Evolutionary conservation across 2,888 invertebrate species (phyloP).

Genomic region (Eupithecia abbreviata): DNA sequence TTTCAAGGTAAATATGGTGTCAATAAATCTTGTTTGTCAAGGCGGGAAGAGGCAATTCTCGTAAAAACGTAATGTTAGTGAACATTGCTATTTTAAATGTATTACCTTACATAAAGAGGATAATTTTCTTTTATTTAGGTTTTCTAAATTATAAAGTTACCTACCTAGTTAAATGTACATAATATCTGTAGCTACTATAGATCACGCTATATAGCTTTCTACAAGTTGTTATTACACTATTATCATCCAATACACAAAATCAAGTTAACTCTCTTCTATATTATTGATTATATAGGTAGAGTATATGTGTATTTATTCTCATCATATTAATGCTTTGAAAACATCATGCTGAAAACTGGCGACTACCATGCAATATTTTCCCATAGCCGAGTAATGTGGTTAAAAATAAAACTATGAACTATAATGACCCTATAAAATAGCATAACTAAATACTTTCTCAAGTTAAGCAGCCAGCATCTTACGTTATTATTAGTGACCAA

Average conservation of each 20-base stretch:
- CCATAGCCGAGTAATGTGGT: not conserved
- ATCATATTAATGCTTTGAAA: not conserved
- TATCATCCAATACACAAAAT: not conserved
- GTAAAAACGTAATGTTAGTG: not conserved
- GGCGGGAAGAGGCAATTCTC: not conserved
- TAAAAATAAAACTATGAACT: too few relatives aligned
- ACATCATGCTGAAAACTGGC: not conserved
- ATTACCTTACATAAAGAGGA: not conserved
- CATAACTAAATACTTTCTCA: not conserved
- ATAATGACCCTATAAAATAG: not conserved
- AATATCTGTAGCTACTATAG: too few relatives aligned
- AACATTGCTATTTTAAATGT: not conserved
- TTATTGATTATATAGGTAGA: too few relatives aligned
- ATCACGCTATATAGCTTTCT: not conserved
- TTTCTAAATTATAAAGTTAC: not conserved
- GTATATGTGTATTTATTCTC: too few relatives aligned
- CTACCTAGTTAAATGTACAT: too few relatives aligned
- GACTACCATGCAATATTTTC: not conserved
- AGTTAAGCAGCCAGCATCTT: not conserved
- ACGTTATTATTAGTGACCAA: conserved; percentile 10
- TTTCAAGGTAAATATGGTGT: not conserved
- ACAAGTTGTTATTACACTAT: too few relatives aligned
- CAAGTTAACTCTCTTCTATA: too few relatives aligned
- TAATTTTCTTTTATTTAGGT: not conserved
- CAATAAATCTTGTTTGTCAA: not conserved